Conservation (phyloP, 2,888 invertebrate species). For the Spilarctia lutea region DNA sequence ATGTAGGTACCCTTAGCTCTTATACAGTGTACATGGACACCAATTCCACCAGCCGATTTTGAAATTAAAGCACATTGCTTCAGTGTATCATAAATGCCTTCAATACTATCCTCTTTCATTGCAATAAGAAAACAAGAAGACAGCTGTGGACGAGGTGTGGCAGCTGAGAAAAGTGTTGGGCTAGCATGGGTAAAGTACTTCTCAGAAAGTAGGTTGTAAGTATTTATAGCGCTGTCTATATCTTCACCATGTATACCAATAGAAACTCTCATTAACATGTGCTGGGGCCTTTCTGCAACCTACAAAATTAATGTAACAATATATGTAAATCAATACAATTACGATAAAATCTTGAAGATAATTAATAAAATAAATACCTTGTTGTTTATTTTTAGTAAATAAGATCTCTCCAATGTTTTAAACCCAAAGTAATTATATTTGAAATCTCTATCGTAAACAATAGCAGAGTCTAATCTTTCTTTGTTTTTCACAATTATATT, state of each 20-base stretch:
- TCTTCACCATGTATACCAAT: slow-evolving; percentile 98
- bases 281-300: slow-evolving; percentile 98
- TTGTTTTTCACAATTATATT: slow-evolving; percentile 94
- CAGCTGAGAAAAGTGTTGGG: slow-evolving; percentile 98
- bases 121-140: slow-evolving; percentile 98
- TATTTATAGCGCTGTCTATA: slow-evolving; percentile 96
- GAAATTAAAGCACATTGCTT: slow-evolving; percentile 98
- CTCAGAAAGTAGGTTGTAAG: slow-evolving; percentile 98
- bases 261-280: slow-evolving; percentile 99
- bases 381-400: slow-evolving; percentile 95
- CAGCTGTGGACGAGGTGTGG: slow-evolving; percentile 95
- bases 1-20: slow-evolving; percentile 96
- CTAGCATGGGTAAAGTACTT: slow-evolving; percentile 99
- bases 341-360: background rate
- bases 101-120: slow-evolving; percentile 97
- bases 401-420: slow-evolving; percentile 98
- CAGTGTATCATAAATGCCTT: slow-evolving; percentile 97
- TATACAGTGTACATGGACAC: slow-evolving; percentile 98
- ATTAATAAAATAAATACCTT: slow-evolving; percentile 80
- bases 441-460: slow-evolving; percentile 98
- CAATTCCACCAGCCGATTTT: slow-evolving; percentile 99
- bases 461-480: slow-evolving; percentile 96
- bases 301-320: slow-evolving; percentile 45
- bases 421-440: slow-evolving; percentile 99
- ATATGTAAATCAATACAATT: background rate